Percentiles rank a stretch among this genome's conserved stretches.
Conservation (phyloP, 2,888 invertebrate genomes). For the Helleia helle region DNA sequence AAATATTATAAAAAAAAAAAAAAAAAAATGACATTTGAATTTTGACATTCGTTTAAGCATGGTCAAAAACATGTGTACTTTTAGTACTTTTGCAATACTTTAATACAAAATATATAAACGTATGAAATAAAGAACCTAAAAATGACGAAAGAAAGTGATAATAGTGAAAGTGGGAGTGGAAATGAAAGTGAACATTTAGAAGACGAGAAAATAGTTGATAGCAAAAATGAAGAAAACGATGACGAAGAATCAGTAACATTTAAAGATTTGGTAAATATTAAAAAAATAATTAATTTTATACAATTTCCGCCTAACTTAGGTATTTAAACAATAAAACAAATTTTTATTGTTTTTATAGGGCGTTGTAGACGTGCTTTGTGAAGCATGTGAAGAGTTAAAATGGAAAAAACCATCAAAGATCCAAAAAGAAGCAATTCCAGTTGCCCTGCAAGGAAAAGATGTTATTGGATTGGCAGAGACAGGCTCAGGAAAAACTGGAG, state of each 20-base stretch:
- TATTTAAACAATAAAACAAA: too few species aligned
- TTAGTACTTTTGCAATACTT: conserved; percentile 1
- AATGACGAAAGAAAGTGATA: conserved; percentile 46
- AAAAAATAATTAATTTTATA: background rate
- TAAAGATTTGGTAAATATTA: conserved; percentile 51
- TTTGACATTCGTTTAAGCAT: conserved; percentile 8
- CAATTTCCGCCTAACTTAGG: too few species aligned
- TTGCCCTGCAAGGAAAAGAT: conserved; percentile 89
- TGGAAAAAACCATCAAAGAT: conserved; percentile 97
- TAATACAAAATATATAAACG: background rate
- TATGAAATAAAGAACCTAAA: conserved; percentile 15
- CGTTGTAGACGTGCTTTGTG: conserved; percentile 89
- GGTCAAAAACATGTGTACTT: conserved; percentile 10
- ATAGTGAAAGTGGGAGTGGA: conserved; percentile 37
- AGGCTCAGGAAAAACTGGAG: conserved; percentile 97
- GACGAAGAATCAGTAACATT: conserved; percentile 51
- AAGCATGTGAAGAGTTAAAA: conserved; percentile 92
- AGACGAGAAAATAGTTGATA: conserved; percentile 25
- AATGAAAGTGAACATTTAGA: conserved; percentile 28
- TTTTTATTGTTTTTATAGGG: conserved; percentile 75
- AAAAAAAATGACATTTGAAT: too few species aligned
- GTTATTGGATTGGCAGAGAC: conserved; percentile 80
- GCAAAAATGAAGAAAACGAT: conserved; percentile 27
- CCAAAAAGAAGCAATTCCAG: conserved; percentile 93
- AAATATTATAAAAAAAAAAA: too few species aligned